A percentile compares a stretch with the other conserved stretches of the same genome.
Evolutionary conservation across 2,888 invertebrate species (phyloP).

Genomic region (Daptonema setosum): DNA sequence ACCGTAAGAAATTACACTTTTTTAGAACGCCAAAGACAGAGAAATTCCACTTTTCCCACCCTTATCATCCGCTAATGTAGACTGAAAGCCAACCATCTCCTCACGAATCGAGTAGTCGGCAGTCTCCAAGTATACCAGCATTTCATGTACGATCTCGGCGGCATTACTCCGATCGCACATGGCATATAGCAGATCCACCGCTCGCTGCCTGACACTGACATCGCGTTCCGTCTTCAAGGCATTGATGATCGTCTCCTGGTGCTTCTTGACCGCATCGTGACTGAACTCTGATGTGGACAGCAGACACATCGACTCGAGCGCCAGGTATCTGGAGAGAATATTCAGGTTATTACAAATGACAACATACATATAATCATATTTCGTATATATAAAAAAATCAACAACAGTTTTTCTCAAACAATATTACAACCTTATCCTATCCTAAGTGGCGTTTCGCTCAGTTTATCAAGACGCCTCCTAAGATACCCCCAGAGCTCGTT

Average conservation of each 20-base stretch:
- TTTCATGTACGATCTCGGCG: constrained; percentile 96
- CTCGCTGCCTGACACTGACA: constrained; percentile 61
- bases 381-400: too few relatives aligned
- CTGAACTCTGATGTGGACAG: constrained; percentile 96
- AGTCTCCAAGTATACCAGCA: constrained; percentile 93
- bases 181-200: constrained; percentile 89
- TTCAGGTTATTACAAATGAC: too few relatives aligned
- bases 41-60: too few relatives aligned
- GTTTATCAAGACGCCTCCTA: too few relatives aligned
- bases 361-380: too few relatives aligned
- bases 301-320: constrained; percentile 96
- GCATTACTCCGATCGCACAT: constrained; percentile 99
- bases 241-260: constrained; percentile 93
- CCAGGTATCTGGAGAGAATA: constrained; percentile 48
- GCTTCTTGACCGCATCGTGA: constrained; percentile 97
- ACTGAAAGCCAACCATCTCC: constrained; percentile 55
- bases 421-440: too few relatives aligned
- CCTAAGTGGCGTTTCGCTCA: too few relatives aligned
- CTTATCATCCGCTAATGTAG: too few relatives aligned
- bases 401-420: too few relatives aligned
- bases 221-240: constrained; percentile 52
- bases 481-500: too few relatives aligned
- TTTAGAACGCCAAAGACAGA: too few relatives aligned
- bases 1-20: neutral
- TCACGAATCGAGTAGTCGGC: constrained; percentile 98